Conservation (phyloP, 2,888 invertebrate species). For the Cataglyphis albicans region DNA sequence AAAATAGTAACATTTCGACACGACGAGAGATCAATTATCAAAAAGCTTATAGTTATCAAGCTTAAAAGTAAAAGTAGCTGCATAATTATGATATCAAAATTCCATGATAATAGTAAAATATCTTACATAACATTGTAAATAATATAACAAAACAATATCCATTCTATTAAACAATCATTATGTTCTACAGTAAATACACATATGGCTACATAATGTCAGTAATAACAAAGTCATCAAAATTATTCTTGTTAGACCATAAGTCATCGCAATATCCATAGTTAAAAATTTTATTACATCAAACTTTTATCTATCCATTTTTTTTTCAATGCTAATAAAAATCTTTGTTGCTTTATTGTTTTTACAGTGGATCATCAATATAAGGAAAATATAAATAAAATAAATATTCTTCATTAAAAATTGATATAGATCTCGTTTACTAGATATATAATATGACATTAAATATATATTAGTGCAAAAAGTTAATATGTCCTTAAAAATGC, state of each 20-base stretch:
- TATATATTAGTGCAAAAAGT: conserved; percentile 7
- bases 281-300: background rate
- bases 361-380: no score
- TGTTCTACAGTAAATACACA: conserved; percentile 15
- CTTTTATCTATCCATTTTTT: background rate
- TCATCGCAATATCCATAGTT: background rate
- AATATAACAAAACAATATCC: background rate
- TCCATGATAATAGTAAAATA: background rate
- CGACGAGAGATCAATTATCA: background rate
- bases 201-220: conserved; percentile 9
- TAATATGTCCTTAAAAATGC: background rate
- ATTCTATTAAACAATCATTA: conserved; percentile 39
- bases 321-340: background rate
- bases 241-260: conserved; percentile 36
- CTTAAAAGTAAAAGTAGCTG: background rate
- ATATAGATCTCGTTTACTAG: background rate
- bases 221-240: conserved; percentile 17
- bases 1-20: background rate
- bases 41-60: background rate
- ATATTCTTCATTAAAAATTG: conserved; percentile 1
- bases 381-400: background rate
- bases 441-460: background rate
- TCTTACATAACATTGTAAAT: background rate
- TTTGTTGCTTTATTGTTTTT: background rate
- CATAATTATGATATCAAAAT: background rate